Percentiles rank a stretch among this genome's conserved stretches.
phyloP scores from a whole-genome alignment of 2,113 vertebrate genomes.

The Nothobranchius kuhntae region DNA sequence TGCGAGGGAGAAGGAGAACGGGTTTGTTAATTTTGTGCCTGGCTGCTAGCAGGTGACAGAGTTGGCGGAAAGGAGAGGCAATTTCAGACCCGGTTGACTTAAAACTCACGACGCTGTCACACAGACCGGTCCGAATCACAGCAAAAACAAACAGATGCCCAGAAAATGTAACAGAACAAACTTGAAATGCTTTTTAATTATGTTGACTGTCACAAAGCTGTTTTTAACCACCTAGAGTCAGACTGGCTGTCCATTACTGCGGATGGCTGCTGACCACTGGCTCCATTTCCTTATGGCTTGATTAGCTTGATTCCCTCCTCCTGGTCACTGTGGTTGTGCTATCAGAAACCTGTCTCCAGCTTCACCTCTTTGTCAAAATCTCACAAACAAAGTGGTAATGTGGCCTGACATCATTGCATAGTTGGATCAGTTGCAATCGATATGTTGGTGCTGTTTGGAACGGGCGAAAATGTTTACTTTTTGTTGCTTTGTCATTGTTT shows the following conservation, averaged over 20 bases:
- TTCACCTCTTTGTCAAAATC: neutral
- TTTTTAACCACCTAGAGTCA: neutral
- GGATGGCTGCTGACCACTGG: neutral
- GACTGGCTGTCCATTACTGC: neutral
- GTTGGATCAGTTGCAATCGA: neutral
- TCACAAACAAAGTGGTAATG: neutral
- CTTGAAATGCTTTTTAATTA: neutral
- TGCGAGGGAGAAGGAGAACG: neutral
- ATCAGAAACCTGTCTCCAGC: too few species aligned
- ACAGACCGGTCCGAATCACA: neutral
- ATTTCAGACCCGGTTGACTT: constrained; percentile 47
- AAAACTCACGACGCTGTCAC: constrained; percentile 17
- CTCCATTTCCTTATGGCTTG: neutral
- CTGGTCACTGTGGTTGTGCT: neutral
- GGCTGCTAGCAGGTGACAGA: constrained; percentile 30
- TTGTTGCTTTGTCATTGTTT: neutral
- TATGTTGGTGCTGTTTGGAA: neutral
- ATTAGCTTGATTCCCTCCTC: neutral
- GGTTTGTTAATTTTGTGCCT: constrained; percentile 51
- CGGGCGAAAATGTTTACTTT: neutral
- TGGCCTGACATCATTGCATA: neutral
- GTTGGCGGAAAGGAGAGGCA: constrained; percentile 24
- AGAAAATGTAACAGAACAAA: neutral
- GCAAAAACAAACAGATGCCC: constrained; percentile 2
- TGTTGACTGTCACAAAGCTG: neutral